phyloP scores from a whole-genome alignment of 1,140 invertebrate genomes.

The Pseudomyrmex dendroicus region DNA sequence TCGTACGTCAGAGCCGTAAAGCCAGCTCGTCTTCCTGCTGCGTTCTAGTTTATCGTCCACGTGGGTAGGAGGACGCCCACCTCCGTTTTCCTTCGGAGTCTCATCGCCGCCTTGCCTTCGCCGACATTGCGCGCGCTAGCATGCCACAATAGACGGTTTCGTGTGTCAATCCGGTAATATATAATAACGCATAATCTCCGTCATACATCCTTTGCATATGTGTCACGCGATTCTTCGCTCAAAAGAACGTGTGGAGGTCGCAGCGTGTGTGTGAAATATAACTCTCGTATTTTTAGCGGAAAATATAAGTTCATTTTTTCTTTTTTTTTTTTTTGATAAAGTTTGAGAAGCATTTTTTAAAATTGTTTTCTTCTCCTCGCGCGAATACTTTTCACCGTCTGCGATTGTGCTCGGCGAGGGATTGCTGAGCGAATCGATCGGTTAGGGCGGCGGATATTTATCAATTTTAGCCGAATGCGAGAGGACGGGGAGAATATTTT shows the following conservation, averaged over 20 bases:
- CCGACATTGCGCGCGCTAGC: neutral
- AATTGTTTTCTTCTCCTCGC: neutral
- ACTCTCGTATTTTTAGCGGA: no score
- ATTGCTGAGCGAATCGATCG: constrained; percentile 13
- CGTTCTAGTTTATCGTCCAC: constrained; percentile 72
- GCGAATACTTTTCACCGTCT: neutral
- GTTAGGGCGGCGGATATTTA: neutral
- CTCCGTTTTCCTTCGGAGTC: neutral
- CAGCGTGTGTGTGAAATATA: no score
- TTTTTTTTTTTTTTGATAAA: no score
- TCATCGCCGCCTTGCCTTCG: neutral
- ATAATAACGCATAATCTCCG: neutral
- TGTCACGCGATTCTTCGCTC: neutral
- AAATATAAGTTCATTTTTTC: no score
- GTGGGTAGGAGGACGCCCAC: neutral
- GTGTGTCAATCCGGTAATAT: neutral
- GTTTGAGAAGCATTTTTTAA: neutral
- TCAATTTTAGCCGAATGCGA: constrained; percentile 31
- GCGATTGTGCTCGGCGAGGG: neutral
- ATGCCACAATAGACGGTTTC: constrained; percentile 6
- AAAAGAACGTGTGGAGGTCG: no score
- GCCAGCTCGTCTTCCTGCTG: constrained; percentile 72
- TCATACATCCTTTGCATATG: neutral
- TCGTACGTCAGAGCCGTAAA: constrained; percentile 73
- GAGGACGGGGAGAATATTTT: constrained; percentile 11